A percentile compares a stretch with the other conserved stretches of the same genome.
These are phyloP conservation scores for Streptopelia turtur DNA, from an alignment of 2,797 vertebrate genomes.

Conservation along the genomic window DNA sequence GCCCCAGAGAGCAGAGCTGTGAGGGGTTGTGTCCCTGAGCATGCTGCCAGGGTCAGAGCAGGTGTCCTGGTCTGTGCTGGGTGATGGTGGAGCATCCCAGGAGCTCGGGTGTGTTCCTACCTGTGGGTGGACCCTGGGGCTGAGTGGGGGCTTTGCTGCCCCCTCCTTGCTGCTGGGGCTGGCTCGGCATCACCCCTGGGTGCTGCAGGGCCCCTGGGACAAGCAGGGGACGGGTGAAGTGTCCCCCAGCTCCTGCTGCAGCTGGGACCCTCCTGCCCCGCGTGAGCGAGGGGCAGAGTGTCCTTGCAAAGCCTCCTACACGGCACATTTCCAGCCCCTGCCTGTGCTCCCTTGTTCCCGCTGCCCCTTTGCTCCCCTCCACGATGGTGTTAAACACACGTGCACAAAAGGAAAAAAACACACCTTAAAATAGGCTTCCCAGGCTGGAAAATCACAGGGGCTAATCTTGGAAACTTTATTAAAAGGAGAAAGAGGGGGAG, in stretches of 20 bases:
- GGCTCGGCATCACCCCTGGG: not conserved
- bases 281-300: rapidly evolving
- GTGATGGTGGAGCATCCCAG: rapidly evolving
- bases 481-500: not conserved
- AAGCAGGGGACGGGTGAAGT: not conserved
- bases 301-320: rapidly evolving
- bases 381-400: not conserved
- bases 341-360: rapidly evolving
- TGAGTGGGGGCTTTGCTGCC: not conserved
- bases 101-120: not conserved
- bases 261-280: not conserved
- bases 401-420: rapidly evolving
- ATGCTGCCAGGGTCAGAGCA: rapidly evolving
- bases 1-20: not conserved
- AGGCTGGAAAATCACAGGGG: conserved; percentile 32
- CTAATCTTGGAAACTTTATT: conserved; percentile 56
- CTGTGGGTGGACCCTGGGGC: not conserved
- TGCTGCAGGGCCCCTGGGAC: not conserved
- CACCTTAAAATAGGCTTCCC: conserved; percentile 25
- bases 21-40: not conserved
- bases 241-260: not conserved
- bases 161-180: not conserved
- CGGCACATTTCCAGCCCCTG: not conserved
- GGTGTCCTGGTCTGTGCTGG: rapidly evolving
- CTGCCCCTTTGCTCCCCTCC: rapidly evolving